phyloP scores from a whole-genome alignment of 2,797 vertebrate species.

The Crypturellus tataupa region DNA sequence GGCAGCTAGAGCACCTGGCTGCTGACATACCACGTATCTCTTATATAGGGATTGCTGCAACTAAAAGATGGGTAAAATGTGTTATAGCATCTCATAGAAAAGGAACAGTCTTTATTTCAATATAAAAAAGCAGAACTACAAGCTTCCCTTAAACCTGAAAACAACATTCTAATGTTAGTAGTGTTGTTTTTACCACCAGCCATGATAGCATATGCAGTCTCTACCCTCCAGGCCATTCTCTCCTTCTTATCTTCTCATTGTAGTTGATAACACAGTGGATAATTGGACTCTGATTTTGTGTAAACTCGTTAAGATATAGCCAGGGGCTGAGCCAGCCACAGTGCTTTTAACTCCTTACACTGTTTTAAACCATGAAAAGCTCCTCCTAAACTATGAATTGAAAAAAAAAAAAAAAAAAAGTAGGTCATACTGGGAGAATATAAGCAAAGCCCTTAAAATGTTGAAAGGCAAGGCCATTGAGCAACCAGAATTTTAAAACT shows the following conservation, averaged over 20 bases:
- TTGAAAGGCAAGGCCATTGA: background rate
- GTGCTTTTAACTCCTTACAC: conserved; percentile 47
- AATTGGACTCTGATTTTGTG: conserved; percentile 60
- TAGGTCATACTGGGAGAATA: background rate
- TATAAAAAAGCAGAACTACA: background rate
- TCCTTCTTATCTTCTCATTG: conserved; percentile 13
- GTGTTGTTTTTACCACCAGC: conserved; percentile 14
- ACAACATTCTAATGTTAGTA: background rate
- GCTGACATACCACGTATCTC: background rate
- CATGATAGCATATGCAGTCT: background rate
- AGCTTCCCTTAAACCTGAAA: background rate
- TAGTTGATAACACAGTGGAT: conserved; percentile 32
- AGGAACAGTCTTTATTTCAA: background rate
- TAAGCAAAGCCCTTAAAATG: background rate
- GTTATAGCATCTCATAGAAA: background rate
- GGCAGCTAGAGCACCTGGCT: background rate
- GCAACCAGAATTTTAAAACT: background rate
- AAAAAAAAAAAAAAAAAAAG: no score
- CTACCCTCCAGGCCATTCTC: background rate
- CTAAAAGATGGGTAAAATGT: background rate
- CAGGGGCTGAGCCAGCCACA: conserved; percentile 27
- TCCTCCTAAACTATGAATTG: background rate
- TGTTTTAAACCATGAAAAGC: background rate
- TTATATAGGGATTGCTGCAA: background rate
- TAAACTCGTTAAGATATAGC: conserved; percentile 56